phyloP scores from a whole-genome alignment of 2,888 invertebrate species.

The Lagria hirta region DNA sequence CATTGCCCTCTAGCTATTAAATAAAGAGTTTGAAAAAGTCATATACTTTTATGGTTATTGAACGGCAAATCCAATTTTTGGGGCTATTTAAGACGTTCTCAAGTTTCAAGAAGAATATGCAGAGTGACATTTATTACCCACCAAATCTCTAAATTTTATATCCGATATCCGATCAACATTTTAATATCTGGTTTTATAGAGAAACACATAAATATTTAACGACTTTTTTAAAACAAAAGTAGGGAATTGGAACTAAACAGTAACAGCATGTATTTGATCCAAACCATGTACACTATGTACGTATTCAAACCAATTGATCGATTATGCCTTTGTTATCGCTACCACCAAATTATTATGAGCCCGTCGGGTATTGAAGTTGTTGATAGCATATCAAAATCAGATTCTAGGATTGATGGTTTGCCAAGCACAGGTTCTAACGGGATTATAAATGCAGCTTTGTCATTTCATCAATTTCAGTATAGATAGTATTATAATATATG shows the following conservation, averaged over 20 bases:
- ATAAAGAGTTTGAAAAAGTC: constrained; percentile 53
- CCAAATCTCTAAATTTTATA: constrained; percentile 51
- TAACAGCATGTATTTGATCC: too few relatives aligned
- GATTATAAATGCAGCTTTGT: too few relatives aligned
- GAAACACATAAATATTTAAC: constrained; percentile 21
- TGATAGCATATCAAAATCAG: too few relatives aligned
- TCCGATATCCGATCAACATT: constrained; percentile 47
- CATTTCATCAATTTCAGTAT: too few relatives aligned
- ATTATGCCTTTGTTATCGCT: too few relatives aligned
- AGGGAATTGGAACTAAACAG: constrained; percentile 16
- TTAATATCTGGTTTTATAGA: constrained; percentile 44
- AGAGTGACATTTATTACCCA: constrained; percentile 51
- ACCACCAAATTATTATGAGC: too few relatives aligned
- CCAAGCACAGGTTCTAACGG: too few relatives aligned
- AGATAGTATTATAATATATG: too few relatives aligned
- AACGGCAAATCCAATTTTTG: constrained; percentile 56
- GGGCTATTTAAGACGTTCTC: constrained; percentile 54
- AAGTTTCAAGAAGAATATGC: constrained; percentile 48
- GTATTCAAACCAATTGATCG: too few relatives aligned
- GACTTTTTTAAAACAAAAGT: constrained; percentile 19
- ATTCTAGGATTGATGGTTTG: too few relatives aligned
- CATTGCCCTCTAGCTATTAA: constrained; percentile 53
- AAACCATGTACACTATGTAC: too few relatives aligned
- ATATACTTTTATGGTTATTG: constrained; percentile 56
- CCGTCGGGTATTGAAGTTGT: too few relatives aligned